Evolutionary conservation across 2,113 vertebrate species (phyloP).

Genomic region (Eudyptes chrysolophus): DNA sequence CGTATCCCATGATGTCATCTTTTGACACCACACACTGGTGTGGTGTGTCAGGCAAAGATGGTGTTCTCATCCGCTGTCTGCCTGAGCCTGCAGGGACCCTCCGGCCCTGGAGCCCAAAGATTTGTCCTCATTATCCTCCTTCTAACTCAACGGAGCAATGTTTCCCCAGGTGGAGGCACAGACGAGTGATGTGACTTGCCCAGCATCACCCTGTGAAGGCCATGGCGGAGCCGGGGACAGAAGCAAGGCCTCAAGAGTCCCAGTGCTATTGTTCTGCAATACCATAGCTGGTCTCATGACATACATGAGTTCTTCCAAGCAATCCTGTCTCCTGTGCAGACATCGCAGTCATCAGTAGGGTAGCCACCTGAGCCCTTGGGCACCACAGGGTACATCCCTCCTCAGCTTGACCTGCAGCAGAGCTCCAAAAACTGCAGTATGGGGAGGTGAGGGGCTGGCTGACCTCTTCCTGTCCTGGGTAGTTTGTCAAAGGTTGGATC

Average conservation of each 20-base stretch:
- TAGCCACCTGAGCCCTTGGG: neutral
- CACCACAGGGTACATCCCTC: neutral
- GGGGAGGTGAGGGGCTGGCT: neutral
- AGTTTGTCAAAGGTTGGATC: neutral
- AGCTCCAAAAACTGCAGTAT: neutral
- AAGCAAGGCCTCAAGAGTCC: neutral
- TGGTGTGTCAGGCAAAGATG: neutral
- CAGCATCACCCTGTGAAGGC: neutral
- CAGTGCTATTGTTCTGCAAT: neutral
- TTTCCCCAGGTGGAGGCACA: neutral
- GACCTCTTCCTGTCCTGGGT: neutral
- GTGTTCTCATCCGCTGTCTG: rapidly evolving
- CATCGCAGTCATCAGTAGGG: neutral
- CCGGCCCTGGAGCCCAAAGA: neutral
- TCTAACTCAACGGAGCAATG: neutral
- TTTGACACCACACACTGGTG: neutral
- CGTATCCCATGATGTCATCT: slow-evolving; percentile 29
- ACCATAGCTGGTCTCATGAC: neutral
- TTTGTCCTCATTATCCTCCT: neutral
- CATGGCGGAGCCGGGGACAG: neutral
- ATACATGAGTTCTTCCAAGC: neutral
- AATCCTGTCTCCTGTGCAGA: neutral
- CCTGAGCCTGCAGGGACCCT: neutral
- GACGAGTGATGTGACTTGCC: neutral
- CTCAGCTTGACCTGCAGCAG: neutral